phyloP scores from a whole-genome alignment of 2,113 vertebrate genomes.

The Psilopogon haemacephalus region DNA sequence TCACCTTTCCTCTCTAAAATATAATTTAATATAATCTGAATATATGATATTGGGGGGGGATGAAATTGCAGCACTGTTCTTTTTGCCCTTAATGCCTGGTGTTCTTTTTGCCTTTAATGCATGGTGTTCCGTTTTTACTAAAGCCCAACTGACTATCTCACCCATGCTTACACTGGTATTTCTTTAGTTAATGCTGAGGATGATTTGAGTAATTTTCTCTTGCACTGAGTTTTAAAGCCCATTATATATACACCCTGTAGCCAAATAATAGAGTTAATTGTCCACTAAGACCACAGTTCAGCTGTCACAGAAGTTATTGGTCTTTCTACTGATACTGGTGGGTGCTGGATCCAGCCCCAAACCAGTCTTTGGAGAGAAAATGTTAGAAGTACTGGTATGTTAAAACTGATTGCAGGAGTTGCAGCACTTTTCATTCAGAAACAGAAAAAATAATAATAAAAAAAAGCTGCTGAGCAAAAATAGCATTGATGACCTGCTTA shows the following conservation, averaged over 20 bases:
- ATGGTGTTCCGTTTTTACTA: background rate
- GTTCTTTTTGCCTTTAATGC: background rate
- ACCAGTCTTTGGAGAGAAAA: background rate
- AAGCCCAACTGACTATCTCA: background rate
- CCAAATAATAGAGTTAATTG: background rate
- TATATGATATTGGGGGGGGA: background rate
- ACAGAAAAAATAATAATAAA: background rate
- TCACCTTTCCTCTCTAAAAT: background rate
- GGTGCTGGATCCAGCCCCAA: background rate
- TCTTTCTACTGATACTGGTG: background rate
- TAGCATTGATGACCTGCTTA: background rate
- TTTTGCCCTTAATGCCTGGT: background rate
- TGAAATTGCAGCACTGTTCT: background rate
- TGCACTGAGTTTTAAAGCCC: background rate
- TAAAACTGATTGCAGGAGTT: background rate
- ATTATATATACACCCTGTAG: background rate
- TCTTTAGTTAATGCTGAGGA: background rate
- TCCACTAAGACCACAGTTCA: background rate
- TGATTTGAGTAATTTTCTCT: background rate
- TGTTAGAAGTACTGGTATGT: background rate
- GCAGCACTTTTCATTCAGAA: background rate
- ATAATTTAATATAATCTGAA: background rate
- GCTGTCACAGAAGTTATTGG: background rate
- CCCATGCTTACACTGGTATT: background rate
- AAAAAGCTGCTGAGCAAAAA: background rate